Evolutionary conservation across 2,888 invertebrate genomes (phyloP).

Genomic region (Acanthococcus lagerstroemiae): DNA sequence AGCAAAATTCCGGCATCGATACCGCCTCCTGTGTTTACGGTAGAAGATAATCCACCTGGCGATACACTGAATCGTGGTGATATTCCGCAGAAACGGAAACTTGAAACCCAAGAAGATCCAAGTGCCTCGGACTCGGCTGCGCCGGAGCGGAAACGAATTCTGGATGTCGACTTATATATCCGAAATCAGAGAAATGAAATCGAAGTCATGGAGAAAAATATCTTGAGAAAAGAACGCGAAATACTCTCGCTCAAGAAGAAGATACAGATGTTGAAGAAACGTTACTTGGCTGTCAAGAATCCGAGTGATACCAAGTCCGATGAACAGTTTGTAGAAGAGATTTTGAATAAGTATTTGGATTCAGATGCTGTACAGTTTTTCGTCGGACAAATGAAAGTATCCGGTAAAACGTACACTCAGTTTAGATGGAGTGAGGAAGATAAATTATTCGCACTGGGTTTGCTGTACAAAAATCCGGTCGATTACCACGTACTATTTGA

Average conservation of each 20-base stretch:
- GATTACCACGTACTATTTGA: conserved; percentile 20
- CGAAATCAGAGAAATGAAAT: not conserved
- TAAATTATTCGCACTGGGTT: conserved; percentile 20
- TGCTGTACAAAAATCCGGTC: conserved; percentile 18
- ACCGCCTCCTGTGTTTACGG: too few relatives aligned
- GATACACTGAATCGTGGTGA: not conserved
- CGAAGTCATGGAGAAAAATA: not conserved
- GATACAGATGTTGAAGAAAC: conserved; percentile 5
- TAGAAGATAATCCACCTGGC: not conserved
- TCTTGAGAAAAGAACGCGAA: conserved; percentile 13
- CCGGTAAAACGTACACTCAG: conserved; percentile 22
- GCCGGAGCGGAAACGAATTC: too few relatives aligned
- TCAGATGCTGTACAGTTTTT: conserved; percentile 20
- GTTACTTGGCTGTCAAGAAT: not conserved
- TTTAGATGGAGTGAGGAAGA: conserved; percentile 27
- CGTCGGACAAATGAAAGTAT: conserved; percentile 19
- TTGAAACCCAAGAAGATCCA: not conserved
- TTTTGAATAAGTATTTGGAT: conserved; percentile 17
- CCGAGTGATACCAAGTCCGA: conserved; percentile 6
- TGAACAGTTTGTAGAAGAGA: conserved; percentile 11
- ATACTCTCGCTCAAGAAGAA: conserved; percentile 8
- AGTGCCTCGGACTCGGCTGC: too few relatives aligned
- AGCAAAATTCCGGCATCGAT: too few relatives aligned
- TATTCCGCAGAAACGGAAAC: not conserved
- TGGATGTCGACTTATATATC: not conserved